Conservation (phyloP, 1,140 invertebrate genomes). For the Drosophila nigrodunni region DNA sequence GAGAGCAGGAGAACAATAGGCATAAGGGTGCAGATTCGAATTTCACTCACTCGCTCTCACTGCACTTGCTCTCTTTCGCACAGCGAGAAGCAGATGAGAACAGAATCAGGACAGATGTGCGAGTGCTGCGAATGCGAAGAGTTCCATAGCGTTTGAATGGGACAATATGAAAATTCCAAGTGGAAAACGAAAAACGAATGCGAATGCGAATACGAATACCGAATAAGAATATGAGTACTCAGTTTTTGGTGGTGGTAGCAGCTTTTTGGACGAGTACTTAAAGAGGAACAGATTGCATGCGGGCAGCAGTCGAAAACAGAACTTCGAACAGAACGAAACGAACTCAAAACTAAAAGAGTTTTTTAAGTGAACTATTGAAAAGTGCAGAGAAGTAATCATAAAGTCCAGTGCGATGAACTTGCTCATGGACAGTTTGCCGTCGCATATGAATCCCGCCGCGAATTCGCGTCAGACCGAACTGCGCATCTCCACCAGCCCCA, state of each 20-base stretch:
- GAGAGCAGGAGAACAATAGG: slow-evolving; percentile 37
- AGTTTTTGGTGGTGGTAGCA: slow-evolving; percentile 49
- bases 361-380: not conserved
- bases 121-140: slow-evolving; percentile 70
- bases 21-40: slow-evolving; percentile 73
- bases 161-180: no score
- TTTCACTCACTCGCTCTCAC: slow-evolving; percentile 11
- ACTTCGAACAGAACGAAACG: slow-evolving; percentile 67
- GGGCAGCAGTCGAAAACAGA: slow-evolving; percentile 77
- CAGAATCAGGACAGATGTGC: slow-evolving; percentile 84
- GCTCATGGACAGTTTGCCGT: slow-evolving; percentile 81
- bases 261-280: slow-evolving; percentile 68
- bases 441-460: slow-evolving; percentile 57
- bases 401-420: slow-evolving; percentile 69
- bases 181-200: not conserved
- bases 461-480: slow-evolving; percentile 59
- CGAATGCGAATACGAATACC: not conserved
- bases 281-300: slow-evolving; percentile 83
- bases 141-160: slow-evolving; percentile 71
- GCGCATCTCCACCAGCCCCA: slow-evolving; percentile 64
- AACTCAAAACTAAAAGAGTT: not conserved
- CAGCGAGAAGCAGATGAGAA: slow-evolving; percentile 54
- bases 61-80: slow-evolving; percentile 20
- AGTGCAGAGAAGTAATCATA: slow-evolving; percentile 18
- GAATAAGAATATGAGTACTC: slow-evolving; percentile 5